phyloP scores from a whole-genome alignment of 2,797 vertebrate genomes.

The Lepidocolaptes lacrymiger region DNA sequence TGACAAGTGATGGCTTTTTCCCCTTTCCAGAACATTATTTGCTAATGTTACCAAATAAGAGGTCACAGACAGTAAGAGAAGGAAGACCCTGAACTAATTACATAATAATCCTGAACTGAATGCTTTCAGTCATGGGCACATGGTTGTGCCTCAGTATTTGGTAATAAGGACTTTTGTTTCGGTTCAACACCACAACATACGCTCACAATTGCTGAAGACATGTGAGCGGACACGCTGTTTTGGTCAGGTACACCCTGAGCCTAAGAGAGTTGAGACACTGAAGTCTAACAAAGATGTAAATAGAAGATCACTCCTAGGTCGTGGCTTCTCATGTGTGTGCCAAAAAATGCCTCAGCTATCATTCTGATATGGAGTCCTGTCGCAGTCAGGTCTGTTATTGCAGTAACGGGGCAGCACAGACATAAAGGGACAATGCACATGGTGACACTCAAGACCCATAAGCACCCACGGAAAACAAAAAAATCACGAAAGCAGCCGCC shows the following conservation, averaged over 20 bases:
- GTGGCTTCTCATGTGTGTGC: neutral
- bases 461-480: neutral
- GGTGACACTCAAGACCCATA: neutral
- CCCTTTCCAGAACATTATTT: neutral
- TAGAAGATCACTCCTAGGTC: neutral
- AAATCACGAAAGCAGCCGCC: neutral
- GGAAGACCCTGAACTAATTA: neutral
- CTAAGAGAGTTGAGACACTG: neutral
- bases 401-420: neutral
- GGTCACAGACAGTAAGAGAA: neutral
- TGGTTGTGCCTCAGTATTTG: neutral
- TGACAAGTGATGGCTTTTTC: neutral
- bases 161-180: neutral
- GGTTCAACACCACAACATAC: neutral
- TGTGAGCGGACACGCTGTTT: neutral
- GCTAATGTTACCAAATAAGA: neutral
- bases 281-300: neutral
- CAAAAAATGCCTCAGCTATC: neutral
- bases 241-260: neutral
- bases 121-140: neutral
- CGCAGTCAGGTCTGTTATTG: neutral
- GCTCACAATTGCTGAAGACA: neutral
- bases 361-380: neutral
- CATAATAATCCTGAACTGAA: neutral
- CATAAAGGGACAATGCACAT: accelerated